These are phyloP conservation scores for Cotesia congregata DNA, from an alignment of 2,888 invertebrate species.

Conservation along the genomic window DNA sequence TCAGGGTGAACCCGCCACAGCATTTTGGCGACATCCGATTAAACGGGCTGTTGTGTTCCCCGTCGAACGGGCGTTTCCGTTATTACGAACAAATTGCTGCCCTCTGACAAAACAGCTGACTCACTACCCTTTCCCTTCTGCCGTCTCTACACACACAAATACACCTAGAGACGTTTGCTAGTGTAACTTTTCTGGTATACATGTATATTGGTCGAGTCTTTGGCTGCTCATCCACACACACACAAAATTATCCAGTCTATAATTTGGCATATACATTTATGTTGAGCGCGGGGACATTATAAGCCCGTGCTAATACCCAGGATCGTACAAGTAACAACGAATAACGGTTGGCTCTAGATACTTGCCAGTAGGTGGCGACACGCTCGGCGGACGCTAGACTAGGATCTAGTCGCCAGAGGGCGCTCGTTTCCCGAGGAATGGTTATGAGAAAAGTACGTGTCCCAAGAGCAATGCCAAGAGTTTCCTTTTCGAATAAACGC, in stretches of 20 bases:
- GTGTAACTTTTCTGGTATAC: background rate
- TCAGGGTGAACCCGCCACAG: conserved; percentile 35
- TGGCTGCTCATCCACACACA: background rate
- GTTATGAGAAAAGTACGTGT: conserved; percentile 43
- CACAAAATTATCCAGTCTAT: background rate
- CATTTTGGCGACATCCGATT: conserved; percentile 59
- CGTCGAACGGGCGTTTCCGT: conserved; percentile 53
- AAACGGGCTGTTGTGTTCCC: conserved; percentile 42
- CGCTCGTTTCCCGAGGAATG: conserved; percentile 21
- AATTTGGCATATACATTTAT: background rate
- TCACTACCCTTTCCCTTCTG: conserved; percentile 42
- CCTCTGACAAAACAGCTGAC: conserved; percentile 60
- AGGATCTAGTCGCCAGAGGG: conserved; percentile 18
- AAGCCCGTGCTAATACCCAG: background rate
- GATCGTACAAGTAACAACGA: background rate
- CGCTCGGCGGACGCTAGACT: conserved; percentile 21
- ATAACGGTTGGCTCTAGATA: background rate
- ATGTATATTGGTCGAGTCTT: background rate
- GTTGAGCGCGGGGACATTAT: background rate
- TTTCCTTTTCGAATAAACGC: conserved; percentile 41
- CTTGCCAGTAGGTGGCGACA: conserved; percentile 31
- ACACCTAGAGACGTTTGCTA: background rate
- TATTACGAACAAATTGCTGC: conserved; percentile 60
- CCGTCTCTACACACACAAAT: background rate
- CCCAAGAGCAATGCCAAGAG: conserved; percentile 41